Evolutionary conservation across 2,888 invertebrate species (phyloP).

Genomic region (Cremastinae sp.): DNA sequence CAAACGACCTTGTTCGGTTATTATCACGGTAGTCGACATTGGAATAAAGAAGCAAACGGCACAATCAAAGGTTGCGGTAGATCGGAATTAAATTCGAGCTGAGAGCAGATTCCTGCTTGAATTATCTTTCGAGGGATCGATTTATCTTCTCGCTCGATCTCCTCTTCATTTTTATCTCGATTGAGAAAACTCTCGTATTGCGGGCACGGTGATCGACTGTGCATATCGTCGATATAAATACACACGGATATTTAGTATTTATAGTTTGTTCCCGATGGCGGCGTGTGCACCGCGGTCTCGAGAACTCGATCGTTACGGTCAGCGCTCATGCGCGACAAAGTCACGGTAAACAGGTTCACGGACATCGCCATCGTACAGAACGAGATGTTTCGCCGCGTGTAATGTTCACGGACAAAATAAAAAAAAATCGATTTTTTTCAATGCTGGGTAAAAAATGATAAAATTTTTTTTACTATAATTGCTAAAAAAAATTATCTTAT

Average conservation of each 20-base stretch:
- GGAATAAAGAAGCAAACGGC: neutral
- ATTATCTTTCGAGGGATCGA: slow-evolving; percentile 57
- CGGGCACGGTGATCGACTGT: slow-evolving; percentile 49
- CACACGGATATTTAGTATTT: neutral
- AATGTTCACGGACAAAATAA: no score
- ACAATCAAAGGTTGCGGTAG: slow-evolving; percentile 12
- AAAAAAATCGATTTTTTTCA: no score
- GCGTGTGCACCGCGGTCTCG: slow-evolving; percentile 41
- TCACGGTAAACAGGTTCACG: slow-evolving; percentile 65
- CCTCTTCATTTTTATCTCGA: slow-evolving; percentile 41
- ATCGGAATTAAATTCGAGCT: slow-evolving; percentile 21
- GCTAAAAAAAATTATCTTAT: no score
- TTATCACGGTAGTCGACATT: no score
- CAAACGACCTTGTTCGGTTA: no score
- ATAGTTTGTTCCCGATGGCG: slow-evolving; percentile 36
- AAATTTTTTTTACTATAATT: no score
- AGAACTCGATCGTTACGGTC: slow-evolving; percentile 64
- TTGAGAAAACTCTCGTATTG: slow-evolving; percentile 37
- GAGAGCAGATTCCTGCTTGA: slow-evolving; percentile 44
- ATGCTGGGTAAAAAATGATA: no score
- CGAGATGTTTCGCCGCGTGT: slow-evolving; percentile 51
- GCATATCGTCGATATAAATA: slow-evolving; percentile 20
- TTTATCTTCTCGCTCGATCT: slow-evolving; percentile 37
- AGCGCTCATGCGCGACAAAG: slow-evolving; percentile 64
- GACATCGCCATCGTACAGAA: slow-evolving; percentile 36